Conservation (phyloP, 2,888 invertebrate species). For the Dasypolia templi region DNA sequence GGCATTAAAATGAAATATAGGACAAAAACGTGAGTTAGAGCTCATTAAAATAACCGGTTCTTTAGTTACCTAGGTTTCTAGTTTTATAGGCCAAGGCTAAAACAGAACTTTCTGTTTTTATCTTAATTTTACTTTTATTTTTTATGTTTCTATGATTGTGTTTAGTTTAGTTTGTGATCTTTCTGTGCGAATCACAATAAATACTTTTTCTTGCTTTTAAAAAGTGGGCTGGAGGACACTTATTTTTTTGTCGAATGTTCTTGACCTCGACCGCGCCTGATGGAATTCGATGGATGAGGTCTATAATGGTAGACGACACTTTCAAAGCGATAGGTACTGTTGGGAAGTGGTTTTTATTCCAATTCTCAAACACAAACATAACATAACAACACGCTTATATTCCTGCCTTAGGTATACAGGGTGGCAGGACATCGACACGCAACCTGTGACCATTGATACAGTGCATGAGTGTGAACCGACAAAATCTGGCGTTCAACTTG, state of each 20-base stretch:
- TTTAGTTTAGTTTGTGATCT: background rate
- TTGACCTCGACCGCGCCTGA: too few relatives aligned
- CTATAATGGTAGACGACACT: too few relatives aligned
- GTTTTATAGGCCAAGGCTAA: slow-evolving; percentile 48
- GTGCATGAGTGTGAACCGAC: too few relatives aligned
- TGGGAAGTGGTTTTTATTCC: background rate
- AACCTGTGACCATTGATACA: background rate
- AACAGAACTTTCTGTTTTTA: background rate
- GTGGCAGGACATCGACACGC: background rate
- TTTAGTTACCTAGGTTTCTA: background rate
- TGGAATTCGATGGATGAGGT: too few relatives aligned
- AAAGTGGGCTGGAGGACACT: background rate
- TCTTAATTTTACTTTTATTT: background rate
- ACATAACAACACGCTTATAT: background rate
- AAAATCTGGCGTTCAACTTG: too few relatives aligned
- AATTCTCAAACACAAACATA: background rate
- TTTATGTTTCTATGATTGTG: background rate
- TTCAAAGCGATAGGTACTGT: background rate
- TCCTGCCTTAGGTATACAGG: too few relatives aligned
- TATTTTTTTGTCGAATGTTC: too few relatives aligned
- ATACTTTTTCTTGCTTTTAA: background rate
- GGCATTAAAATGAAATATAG: slow-evolving; percentile 22
- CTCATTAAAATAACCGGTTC: slow-evolving; percentile 5
- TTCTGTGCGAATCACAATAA: background rate
- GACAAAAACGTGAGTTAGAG: slow-evolving; percentile 14